phyloP scores from a whole-genome alignment of 2,113 vertebrate species.

The Cephalopholis sonnerati region DNA sequence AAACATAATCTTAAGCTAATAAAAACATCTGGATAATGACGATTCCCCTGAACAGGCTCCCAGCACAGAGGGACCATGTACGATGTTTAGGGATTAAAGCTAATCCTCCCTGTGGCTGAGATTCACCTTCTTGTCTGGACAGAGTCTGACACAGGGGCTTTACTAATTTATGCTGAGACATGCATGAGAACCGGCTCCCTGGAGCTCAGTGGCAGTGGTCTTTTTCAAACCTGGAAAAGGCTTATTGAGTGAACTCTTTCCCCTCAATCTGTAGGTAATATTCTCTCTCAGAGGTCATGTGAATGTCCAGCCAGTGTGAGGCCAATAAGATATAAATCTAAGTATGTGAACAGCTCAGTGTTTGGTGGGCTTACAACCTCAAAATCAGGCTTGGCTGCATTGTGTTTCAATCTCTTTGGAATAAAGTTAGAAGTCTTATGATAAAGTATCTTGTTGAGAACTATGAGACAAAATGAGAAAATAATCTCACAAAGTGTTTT shows the following conservation, averaged over 20 bases:
- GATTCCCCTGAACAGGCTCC: conserved; percentile 67
- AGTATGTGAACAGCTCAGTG: conserved; percentile 2
- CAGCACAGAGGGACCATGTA: conserved; percentile 59
- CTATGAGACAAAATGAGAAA: no score
- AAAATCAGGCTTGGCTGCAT: not conserved
- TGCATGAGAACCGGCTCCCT: conserved; percentile 70
- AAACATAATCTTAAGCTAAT: conserved; percentile 42
- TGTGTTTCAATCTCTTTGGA: not conserved
- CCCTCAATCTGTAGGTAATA: conserved; percentile 16
- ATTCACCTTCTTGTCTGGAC: conserved; percentile 82
- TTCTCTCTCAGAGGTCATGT: conserved; percentile 46
- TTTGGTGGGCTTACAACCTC: not conserved
- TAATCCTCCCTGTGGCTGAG: conserved; percentile 79
- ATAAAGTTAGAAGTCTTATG: conserved; percentile 1
- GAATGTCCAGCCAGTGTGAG: conserved; percentile 30
- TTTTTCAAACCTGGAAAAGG: conserved; percentile 52
- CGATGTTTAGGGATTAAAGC: conserved; percentile 73
- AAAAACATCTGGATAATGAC: conserved; percentile 67
- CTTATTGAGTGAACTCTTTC: conserved; percentile 54
- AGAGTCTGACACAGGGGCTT: conserved; percentile 75
- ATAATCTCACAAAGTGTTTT: conserved; percentile 25
- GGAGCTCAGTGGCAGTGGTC: conserved; percentile 55
- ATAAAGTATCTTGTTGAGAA: not conserved
- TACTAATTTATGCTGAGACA: conserved; percentile 81
- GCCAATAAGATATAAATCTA: conserved; percentile 21